Evolutionary conservation across 2,797 vertebrate species (phyloP), one percentile per base, ranked within the genome.

Genomic region (Chiloscyllium punctatum): DNA sequence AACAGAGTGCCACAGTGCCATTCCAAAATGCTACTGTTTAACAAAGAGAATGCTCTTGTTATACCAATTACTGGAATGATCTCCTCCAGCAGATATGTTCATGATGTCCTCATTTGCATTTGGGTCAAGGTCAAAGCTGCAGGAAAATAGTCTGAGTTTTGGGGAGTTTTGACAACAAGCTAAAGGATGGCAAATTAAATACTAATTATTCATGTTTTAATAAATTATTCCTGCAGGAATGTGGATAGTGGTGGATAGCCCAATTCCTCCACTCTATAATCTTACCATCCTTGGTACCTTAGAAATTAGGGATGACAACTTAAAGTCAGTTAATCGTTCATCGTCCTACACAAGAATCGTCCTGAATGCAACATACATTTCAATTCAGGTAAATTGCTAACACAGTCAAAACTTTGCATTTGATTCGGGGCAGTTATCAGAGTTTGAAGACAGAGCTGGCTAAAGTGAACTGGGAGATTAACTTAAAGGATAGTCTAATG

Each of bases 281-380:
- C 97, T 99, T 95, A 97, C 96, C 9, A 96, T 99, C 94, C 62
- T 96, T 9, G 98, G 98, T n/a, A 97, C 98, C 37, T 97, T 99
- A 0, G 98, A 98, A 97, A 97, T 98, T 90, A 97, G 97, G 18
- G 97, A 98, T 96, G 96, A 84, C 95, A 96, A 96, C 0, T 95
- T 96, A 95, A 96, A 16, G 30, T 71, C 96, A 90, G 72, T 79
- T 8, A 94, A 77, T 0, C 96, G 96, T 0, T 33, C 95, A 0
- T 86, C 96, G 0, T 51, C 96, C 84, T 97, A 97, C 95, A 96
- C 94, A 48, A 96, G 95, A 5, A 96, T 98, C 94, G 96, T 97
- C 95, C 68, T 99, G 11, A 97, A 98, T 62, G 98, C 98, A 25
- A 97, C 98, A 25, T 98, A 98, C 96, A 98, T 99, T 97, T 98